These are phyloP conservation scores for Chlorops oryzae DNA, from an alignment of 1,140 invertebrate species.

Conservation along the genomic window DNA sequence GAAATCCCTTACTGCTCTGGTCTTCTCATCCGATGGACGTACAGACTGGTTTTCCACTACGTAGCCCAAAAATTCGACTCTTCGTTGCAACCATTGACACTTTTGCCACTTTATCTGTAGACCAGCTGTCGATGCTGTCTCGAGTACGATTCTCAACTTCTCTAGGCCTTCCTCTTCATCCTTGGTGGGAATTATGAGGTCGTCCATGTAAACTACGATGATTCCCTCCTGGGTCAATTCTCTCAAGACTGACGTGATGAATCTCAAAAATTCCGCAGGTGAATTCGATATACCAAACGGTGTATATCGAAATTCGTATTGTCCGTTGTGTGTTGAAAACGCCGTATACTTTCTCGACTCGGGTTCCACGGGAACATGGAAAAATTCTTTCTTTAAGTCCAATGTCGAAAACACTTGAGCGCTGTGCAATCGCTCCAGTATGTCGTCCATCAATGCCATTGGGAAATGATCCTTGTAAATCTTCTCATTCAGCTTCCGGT, in stretches of 20 bases:
- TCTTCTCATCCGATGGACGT: neutral
- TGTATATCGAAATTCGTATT: conserved; percentile 48
- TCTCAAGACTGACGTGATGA: conserved; percentile 1
- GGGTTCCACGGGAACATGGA: conserved; percentile 38
- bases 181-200: conserved; percentile 11
- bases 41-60: neutral
- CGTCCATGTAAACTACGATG: conserved; percentile 11
- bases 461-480: conserved; percentile 25
- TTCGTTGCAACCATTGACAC: conserved; percentile 20
- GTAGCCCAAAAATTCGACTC: conserved; percentile 22
- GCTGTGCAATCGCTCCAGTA: conserved; percentile 19
- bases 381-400: conserved; percentile 48
- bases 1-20: neutral
- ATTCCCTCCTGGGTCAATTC: neutral
- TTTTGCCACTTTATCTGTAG: conserved; percentile 10
- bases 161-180: conserved; percentile 6
- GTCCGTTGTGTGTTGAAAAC: conserved; percentile 43
- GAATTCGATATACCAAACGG: conserved; percentile 49
- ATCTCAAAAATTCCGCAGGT: conserved; percentile 35
- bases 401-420: conserved; percentile 45
- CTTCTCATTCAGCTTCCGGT: too few species aligned
- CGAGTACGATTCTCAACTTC: conserved; percentile 6
- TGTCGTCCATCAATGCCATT: too few species aligned
- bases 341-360: conserved; percentile 36
- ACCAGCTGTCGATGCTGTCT: neutral